Percentiles rank a stretch among this genome's conserved stretches.
phyloP scores from a whole-genome alignment of 2,113 vertebrate genomes.

The Physeter macrocephalus region DNA sequence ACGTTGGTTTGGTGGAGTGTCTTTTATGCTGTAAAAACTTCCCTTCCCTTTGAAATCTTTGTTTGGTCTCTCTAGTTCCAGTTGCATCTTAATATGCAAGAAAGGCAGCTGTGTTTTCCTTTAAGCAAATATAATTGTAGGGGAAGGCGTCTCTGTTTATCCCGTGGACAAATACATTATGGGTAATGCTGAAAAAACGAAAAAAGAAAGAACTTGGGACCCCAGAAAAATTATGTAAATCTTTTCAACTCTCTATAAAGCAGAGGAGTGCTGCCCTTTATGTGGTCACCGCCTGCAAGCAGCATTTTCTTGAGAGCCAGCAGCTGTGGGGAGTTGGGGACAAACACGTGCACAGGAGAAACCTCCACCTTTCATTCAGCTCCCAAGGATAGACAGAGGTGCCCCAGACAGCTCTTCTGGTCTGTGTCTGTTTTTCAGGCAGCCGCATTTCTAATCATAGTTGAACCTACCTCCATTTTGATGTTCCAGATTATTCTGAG shows the following conservation, averaged over 20 bases:
- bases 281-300: background rate
- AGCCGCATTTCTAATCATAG: background rate
- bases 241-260: conserved; percentile 11
- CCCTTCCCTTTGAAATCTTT: conserved; percentile 49
- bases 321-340: background rate
- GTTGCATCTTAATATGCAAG: conserved; percentile 37
- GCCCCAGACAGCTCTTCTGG: background rate
- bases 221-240: background rate
- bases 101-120: conserved; percentile 62
- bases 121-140: conserved; percentile 37
- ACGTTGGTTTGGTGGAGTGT: background rate
- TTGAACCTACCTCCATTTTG: background rate
- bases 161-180: conserved; percentile 18
- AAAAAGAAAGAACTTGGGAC: background rate
- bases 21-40: conserved; percentile 35
- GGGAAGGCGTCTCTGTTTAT: conserved; percentile 25
- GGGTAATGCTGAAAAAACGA: background rate
- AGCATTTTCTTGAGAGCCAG: background rate
- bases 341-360: background rate
- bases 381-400: background rate
- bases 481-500: background rate
- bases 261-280: background rate
- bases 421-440: background rate
- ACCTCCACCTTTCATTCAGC: background rate
- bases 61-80: conserved; percentile 23